A percentile compares a stretch with the other conserved stretches of the same genome.
phyloP scores from a whole-genome alignment of 2,797 vertebrate species.

The Microctenopoma steveboyesi region DNA sequence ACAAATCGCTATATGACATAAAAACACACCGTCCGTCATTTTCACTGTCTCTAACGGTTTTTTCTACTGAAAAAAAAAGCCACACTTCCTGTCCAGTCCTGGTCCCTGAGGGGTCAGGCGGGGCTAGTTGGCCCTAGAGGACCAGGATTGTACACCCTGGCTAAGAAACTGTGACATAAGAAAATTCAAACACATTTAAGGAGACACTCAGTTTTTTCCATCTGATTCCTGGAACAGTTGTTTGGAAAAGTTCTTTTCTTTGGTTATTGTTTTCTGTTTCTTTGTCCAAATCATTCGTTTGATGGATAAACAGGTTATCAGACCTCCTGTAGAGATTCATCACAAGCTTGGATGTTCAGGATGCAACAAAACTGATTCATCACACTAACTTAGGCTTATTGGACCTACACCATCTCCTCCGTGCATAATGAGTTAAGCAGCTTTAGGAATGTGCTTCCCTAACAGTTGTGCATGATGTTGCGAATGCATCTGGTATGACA shows the following conservation, averaged over 20 bases:
- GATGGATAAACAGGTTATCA: conserved; percentile 55
- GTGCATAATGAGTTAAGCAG: not conserved
- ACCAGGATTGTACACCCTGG: not conserved
- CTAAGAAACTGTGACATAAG: conserved; percentile 20
- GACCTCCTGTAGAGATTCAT: conserved; percentile 51
- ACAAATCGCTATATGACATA: conserved; percentile 33
- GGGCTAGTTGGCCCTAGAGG: no score
- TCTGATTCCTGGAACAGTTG: conserved; percentile 48
- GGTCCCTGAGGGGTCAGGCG: no score
- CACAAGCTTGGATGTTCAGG: conserved; percentile 3
- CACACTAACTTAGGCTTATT: not conserved
- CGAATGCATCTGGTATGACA: conserved; percentile 25
- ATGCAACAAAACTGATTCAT: not conserved
- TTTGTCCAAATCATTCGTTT: conserved; percentile 75
- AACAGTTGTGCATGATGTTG: conserved; percentile 18
- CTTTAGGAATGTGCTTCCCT: not conserved
- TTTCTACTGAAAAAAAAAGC: conserved; percentile 42
- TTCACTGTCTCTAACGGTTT: conserved; percentile 32
- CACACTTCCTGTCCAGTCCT: conserved; percentile 12
- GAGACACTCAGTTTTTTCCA: conserved; percentile 24
- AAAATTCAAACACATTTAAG: conserved; percentile 6
- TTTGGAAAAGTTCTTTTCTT: conserved; percentile 29
- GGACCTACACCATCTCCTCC: not conserved
- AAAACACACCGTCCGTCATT: conserved; percentile 27
- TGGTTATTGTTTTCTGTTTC: conserved; percentile 49